phyloP scores from a whole-genome alignment of 2,888 invertebrate genomes.

The Hemithea aestivaria region DNA sequence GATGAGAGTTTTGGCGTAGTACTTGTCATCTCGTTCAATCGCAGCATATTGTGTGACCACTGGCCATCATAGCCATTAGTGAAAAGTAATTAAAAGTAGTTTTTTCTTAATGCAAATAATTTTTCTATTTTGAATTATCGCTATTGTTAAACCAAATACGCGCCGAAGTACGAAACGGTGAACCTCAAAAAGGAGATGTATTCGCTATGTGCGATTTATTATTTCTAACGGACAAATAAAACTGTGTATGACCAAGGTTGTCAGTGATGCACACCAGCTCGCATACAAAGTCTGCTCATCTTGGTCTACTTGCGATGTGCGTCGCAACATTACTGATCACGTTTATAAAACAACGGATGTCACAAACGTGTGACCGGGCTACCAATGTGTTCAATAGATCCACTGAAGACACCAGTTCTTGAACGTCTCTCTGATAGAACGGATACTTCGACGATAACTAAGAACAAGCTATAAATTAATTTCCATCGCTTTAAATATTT shows the following conservation, averaged over 20 bases:
- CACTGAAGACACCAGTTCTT: slow-evolving; percentile 52
- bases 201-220: slow-evolving; percentile 43
- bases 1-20: too few species aligned
- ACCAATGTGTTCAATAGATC: slow-evolving; percentile 49
- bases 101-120: slow-evolving; percentile 1
- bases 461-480: slow-evolving; percentile 23
- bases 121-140: slow-evolving; percentile 2
- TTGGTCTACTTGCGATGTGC: slow-evolving; percentile 45
- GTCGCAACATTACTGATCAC: slow-evolving; percentile 55
- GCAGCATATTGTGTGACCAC: too few species aligned
- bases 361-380: slow-evolving; percentile 62
- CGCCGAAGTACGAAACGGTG: slow-evolving; percentile 40
- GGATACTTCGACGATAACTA: slow-evolving; percentile 42
- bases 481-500: slow-evolving; percentile 7
- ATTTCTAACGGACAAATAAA: slow-evolving; percentile 60
- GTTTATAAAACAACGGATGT: slow-evolving; percentile 68
- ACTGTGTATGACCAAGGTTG: slow-evolving; percentile 54
- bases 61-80: too few species aligned
- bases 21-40: too few species aligned
- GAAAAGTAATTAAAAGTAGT: too few species aligned
- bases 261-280: slow-evolving; percentile 38
- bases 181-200: slow-evolving; percentile 39
- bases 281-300: slow-evolving; percentile 52
- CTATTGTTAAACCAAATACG: slow-evolving; percentile 13
- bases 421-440: slow-evolving; percentile 50